These are phyloP conservation scores for Parazoanthus swiftii DNA, from an alignment of 92 coral and sea anemone species.

Conservation along the genomic window DNA sequence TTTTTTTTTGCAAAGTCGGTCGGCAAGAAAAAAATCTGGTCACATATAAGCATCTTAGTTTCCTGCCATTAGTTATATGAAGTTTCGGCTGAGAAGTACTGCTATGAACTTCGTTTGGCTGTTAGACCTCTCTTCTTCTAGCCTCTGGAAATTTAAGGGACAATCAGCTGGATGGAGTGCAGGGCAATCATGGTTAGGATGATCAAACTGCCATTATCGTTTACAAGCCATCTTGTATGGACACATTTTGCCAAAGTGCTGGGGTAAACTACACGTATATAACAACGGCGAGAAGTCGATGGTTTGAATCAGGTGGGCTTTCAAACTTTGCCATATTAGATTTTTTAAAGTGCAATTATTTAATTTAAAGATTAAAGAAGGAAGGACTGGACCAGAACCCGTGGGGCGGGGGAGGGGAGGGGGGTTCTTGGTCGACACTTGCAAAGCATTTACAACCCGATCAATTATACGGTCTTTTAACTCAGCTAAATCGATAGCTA, in stretches of 20 bases:
- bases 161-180: slow-evolving; percentile 24
- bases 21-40: slow-evolving; percentile 48
- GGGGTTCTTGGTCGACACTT: too few species aligned
- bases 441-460: too few species aligned
- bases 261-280: slow-evolving; percentile 12
- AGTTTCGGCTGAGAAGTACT: slow-evolving; percentile 35
- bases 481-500: too few species aligned
- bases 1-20: slow-evolving; percentile 38
- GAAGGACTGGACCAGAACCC: neutral
- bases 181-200: slow-evolving; percentile 37
- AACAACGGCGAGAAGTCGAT: slow-evolving; percentile 15
- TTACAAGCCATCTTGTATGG: slow-evolving; percentile 43
- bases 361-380: neutral
- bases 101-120: slow-evolving; percentile 23
- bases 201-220: slow-evolving; percentile 43
- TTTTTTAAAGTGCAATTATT: too few species aligned
- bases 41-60: slow-evolving; percentile 30
- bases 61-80: slow-evolving; percentile 15
- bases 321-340: too few species aligned
- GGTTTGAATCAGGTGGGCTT: neutral
- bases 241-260: slow-evolving; percentile 40
- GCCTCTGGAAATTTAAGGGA: slow-evolving; percentile 42
- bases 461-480: too few species aligned
- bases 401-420: neutral
- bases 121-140: slow-evolving; percentile 13